Conservation (phyloP, 2,113 vertebrate species). For the Uropsilus gracilis region DNA sequence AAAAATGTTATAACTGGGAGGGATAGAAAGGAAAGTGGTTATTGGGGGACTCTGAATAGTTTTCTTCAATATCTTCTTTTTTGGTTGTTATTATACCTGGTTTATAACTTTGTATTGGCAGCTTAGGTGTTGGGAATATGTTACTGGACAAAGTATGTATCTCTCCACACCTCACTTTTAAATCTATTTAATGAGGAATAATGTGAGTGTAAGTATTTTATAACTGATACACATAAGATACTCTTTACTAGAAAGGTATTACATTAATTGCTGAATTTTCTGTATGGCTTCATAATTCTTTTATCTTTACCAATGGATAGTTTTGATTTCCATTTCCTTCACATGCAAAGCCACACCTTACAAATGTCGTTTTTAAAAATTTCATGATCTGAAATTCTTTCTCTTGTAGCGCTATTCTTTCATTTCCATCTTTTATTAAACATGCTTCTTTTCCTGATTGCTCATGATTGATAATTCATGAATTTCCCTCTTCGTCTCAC, state of each 20-base stretch:
- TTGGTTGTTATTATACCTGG: background rate
- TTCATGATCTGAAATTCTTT: background rate
- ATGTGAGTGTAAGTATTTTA: background rate
- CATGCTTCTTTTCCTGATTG: background rate
- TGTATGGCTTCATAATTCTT: background rate
- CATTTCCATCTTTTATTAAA: background rate
- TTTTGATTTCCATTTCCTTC: constrained; percentile 32
- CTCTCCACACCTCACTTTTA: background rate
- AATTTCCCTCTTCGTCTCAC: background rate
- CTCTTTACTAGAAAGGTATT: background rate
- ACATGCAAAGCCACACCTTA: background rate
- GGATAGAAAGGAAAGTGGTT: background rate
- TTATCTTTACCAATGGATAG: background rate
- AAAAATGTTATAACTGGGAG: background rate
- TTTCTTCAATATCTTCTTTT: background rate
- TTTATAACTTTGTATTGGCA: background rate
- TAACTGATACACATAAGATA: background rate
- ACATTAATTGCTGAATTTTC: constrained; percentile 9
- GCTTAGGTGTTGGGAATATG: background rate
- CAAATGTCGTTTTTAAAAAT: background rate
- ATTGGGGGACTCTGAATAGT: background rate
- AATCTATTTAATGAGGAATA: background rate
- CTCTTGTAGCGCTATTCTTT: background rate
- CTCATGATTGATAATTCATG: background rate
- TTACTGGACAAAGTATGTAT: background rate